Evolutionary conservation across 2,797 vertebrate species (phyloP), one percentile per base, ranked within the genome.

Genomic region (Limosa lapponica): DNA sequence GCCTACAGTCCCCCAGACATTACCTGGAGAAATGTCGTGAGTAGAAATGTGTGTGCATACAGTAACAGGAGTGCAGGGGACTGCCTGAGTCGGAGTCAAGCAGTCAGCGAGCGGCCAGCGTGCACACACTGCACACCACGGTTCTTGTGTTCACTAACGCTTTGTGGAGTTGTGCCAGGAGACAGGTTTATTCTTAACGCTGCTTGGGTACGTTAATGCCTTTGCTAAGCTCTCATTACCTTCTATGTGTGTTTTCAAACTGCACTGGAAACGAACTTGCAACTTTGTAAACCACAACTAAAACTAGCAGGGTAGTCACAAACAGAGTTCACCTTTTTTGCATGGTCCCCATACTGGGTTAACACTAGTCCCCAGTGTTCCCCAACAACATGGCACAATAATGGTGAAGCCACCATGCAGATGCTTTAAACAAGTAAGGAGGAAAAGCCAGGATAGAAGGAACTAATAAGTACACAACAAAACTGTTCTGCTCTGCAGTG

Each of bases 401-500:
- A 85, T 51, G n/a, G 48, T 77, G 69, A 94, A 95, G 48, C 37
- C 57, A 72, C 73, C 82, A 28, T 4, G 16, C 4, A 9, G 49
- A 32, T 73, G 34, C 48, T 90, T 89, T 89, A 79, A 86, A 92
- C 34, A 73, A 77, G 19, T 41, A 58, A 89, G 59, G 46, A 92
- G 65, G 37, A 87, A 90, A 96, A 95, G n/a, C 30, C 52, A 71
- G 87, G 41, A 71, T 30, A 77, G 82, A 88, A 94, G 75, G 86
- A 93, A 58, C 84, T 94, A 96, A 84, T 96, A 97, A 96, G 72
- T 92, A 93, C 86, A 93, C 81, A 95, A 87, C 81, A 92, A 90
- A 96, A 96, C 44, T 8, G 32, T 94, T 96, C 87, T 93, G 49
- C 52, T 86, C 83, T 82, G 65, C 17, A 32, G 62, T 82, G 91